Base-by-base conservation (phyloP, 2,113 vertebrate genomes). In the Scomber colias region DNA sequence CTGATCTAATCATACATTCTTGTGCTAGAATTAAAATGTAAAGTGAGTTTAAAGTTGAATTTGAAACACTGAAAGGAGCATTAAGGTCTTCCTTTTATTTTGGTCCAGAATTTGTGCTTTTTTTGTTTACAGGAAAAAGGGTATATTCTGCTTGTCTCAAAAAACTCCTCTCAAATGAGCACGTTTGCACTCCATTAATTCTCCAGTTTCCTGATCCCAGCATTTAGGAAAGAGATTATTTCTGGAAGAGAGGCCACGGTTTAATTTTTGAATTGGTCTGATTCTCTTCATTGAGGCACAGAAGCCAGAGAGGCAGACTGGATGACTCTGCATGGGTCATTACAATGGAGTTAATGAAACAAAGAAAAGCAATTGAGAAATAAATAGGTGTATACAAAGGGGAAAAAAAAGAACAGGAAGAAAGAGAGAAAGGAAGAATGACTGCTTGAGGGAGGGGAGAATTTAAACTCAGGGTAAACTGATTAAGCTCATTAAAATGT, bases 401-500 rank as follows among this genome's bases (percentile, higher is more conserved):
- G 71, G 16, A 13, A 69, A 53, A 76, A 65, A 31, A 44, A 80
- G 35, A 60, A 69, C 57, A 76, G 71, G 45, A 44, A 80, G 35
- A 60, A 51, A 69, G 40, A 71, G 48, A 56, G 35, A 75, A 73
- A 53, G 61, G 6, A 40, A 40, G 35, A 64, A 72, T 10, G 40
- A 2, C 11, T 9, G 45, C 53, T 63, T 3, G 60, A 48, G 60
- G 60, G 44, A 55, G 16, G 5, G 14, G 53, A 21, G 56, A 46
- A 54, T 68, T 55, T 54, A 63, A 49, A 85, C 62, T 85, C 75
- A 80, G 71, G 79, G 48, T 85, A 56, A 86, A 67, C 62, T 89
- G 76, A 93, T 92, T 91, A 83, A 94, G 91, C 84, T 95, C 89
- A 95, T 95, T 96, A 95, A 87, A 95, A 92, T 92, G 90, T 94